Base-by-base conservation (phyloP, 2,888 invertebrate species). In the Pheosia gnoma region DNA sequence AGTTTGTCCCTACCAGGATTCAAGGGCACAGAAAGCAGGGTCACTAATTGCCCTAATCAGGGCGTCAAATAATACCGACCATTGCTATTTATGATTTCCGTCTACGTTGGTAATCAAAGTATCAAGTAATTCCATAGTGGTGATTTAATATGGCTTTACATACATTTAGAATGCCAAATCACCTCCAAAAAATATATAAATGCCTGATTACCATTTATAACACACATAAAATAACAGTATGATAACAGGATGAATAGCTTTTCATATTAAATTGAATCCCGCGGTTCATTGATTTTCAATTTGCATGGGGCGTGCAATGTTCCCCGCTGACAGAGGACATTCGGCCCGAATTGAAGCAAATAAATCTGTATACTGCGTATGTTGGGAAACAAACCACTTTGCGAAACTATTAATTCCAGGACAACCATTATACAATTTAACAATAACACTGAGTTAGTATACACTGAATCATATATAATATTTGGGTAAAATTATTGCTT, bases 221-320 rank as follows among this genome's bases (percentile, higher is more conserved):
- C 4, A 13, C 11, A 4, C 38, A 38, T 54, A 38, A 7, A 55
- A 39, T 11, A 37, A 4, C 25, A 51, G 60, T 59, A 62, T 71
- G 67, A 71, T 66, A 66, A 78, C 80, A 85, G 88, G 83, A 86
- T 82, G 86, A 88, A 89, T 88, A 84, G 87, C 82, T 85, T 86
- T 88, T 87, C 83, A 87, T 88, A 89, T 88, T 84, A 88, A 88
- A 90, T 88, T 86, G 86, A 84, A 86, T 88, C 82, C 83, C 83
- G 80, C 77, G 87, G 88, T 89, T 89, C 89, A 90, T 90, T 91
- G 90, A 90, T 90, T 92, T 92, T 91, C 91, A 89, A 91, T 91
- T 91, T 89, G 88, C 84, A 86, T 83, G 80, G 80, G 79, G 79
- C 84, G 81, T 81, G 81, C 83, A 80, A 78, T 75, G 73, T 75